These are phyloP conservation scores for Trachelus troglodyta DNA, from an alignment of 2,888 invertebrate species.

Conservation along the genomic window DNA sequence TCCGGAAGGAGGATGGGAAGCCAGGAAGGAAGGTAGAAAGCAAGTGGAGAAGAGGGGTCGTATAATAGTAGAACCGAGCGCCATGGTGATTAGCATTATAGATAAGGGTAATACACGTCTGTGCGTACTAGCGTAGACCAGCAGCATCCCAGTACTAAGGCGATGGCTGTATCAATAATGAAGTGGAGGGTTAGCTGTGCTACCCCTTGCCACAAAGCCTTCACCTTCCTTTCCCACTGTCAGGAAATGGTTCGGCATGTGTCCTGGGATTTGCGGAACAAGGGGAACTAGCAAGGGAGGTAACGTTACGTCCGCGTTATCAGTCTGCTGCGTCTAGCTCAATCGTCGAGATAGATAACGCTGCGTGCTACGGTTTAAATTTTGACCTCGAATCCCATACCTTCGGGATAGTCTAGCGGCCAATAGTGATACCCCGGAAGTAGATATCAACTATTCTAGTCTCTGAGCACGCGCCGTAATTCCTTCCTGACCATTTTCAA, in stretches of 20 bases:
- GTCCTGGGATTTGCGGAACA: conserved; percentile 41
- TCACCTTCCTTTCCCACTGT: conserved; percentile 20
- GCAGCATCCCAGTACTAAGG: background rate
- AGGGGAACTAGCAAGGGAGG: conserved; percentile 31
- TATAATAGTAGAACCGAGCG: background rate
- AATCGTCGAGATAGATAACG: conserved; percentile 43
- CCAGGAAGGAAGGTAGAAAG: background rate
- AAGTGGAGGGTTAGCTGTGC: conserved; percentile 7
- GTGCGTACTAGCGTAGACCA: background rate
- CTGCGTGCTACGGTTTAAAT: background rate
- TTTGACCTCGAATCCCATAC: background rate
- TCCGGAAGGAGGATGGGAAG: background rate
- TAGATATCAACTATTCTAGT: conserved; percentile 8
- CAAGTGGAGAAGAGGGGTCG: background rate
- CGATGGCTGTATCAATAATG: conserved; percentile 27
- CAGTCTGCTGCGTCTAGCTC: conserved; percentile 37
- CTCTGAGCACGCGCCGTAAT: conserved; percentile 6
- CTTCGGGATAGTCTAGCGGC: background rate
- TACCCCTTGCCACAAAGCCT: conserved; percentile 15
- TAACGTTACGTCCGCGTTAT: conserved; percentile 33
- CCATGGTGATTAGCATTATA: background rate
- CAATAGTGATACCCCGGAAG: background rate
- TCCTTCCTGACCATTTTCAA: background rate
- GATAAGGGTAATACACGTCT: background rate
- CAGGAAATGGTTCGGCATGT: conserved; percentile 37